Evolutionary conservation across 1,140 invertebrate species (phyloP), one percentile per base, ranked within the genome.

Genomic region (Trichomalopsis sarcophagae): DNA sequence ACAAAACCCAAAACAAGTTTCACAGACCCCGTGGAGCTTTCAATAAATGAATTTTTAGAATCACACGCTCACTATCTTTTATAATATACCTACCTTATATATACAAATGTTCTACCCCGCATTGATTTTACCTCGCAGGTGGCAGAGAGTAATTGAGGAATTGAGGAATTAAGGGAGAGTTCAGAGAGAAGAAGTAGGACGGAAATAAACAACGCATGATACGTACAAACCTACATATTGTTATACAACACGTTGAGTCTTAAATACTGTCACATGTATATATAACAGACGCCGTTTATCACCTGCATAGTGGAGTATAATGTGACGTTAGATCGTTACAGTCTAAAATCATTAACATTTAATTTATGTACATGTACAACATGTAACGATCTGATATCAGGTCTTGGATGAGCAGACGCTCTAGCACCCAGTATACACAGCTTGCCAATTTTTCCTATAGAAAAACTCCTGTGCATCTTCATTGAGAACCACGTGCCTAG

Each of bases 151-250:
- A 10, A 55, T n/a, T 4, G n/a, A 62, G 21, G 55, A 27, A 27
- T 27, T 27, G 27, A 55, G 4, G 50, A 10, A 55, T n/a, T 4
- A 17, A 62, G 21, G 55, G 40, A 44, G 10, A 62, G 55, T 36
- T 21, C 0, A 62, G 14, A 6, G 6, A n/a, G 6, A 62, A 17
- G 21, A 62, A 50, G 47, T 5, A 62, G 14, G 55, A 5, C 6
- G 21, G n/a, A 85, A 87, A 88, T 84, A 79, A 87, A 88, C 40
- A 79, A 87, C 44, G 75, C 55, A 55, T 36, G 33, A 83, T 85
- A 89, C 87, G 89, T 92, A 92, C 90, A 92, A 92, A 92, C 88
- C 88, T 92, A 91, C 88, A 91, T 92, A 89, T 91, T 91, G 89
- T 91, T 91, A 91, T 92, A 92, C 89, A 92, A 91, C 91, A 91